Conservation (phyloP, 2,888 invertebrate species). For the Drosophila suboccidentalis region DNA sequence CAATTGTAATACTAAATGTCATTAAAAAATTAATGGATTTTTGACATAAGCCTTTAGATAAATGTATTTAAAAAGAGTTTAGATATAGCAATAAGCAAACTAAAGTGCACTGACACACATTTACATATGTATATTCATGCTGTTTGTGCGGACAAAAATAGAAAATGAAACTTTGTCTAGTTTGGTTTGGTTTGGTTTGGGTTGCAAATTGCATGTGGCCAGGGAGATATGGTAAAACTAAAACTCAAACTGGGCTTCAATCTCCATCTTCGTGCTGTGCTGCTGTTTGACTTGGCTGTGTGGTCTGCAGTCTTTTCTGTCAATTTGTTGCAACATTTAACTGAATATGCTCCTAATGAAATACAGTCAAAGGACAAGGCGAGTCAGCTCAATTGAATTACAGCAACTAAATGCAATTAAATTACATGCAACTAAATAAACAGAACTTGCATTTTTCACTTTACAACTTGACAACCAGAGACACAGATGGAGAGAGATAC, state of each 20-base stretch:
- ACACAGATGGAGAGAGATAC: neutral
- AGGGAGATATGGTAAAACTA: conserved; percentile 19
- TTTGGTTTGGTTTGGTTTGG: conserved; percentile 39
- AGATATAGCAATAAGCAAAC: neutral
- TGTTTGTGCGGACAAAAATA: conserved; percentile 26
- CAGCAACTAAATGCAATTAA: conserved; percentile 72
- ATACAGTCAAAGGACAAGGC: conserved; percentile 59
- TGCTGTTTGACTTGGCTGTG: conserved; percentile 26
- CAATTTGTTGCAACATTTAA: conserved; percentile 60
- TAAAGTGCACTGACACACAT: neutral
- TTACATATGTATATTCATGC: conserved; percentile 1
- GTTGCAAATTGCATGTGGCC: conserved; percentile 61
- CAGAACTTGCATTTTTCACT: conserved; percentile 61
- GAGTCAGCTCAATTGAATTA: conserved; percentile 65
- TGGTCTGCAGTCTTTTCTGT: conserved; percentile 33
- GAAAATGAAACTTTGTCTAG: conserved; percentile 49
- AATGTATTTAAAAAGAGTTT: no score
- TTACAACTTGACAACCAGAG: conserved; percentile 12
- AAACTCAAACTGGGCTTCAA: conserved; percentile 18
- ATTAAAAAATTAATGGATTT: no score
- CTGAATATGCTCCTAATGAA: conserved; percentile 56
- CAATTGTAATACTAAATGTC: no score
- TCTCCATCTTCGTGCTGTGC: neutral
- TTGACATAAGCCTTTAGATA: no score
- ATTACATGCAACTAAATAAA: conserved; percentile 75